A percentile compares a stretch with the other conserved stretches of the same genome.
These are phyloP conservation scores for Melolontha melolontha DNA, from an alignment of 2,888 invertebrate species.

Conservation along the genomic window DNA sequence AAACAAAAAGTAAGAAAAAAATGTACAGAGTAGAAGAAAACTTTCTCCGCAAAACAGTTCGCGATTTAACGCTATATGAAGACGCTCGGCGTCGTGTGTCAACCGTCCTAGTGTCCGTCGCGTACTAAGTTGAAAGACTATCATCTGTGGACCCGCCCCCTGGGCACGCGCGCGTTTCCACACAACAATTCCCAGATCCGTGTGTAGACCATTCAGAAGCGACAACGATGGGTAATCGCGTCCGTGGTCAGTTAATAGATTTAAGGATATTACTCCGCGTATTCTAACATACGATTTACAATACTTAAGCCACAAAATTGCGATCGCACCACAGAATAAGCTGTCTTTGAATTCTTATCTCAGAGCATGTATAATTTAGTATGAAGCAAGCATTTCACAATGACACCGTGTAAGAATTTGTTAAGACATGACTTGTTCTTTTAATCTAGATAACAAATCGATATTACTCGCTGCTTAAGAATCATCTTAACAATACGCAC, in stretches of 20 bases:
- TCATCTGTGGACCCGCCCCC: slow-evolving; percentile 28
- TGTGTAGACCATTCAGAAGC: slow-evolving; percentile 34
- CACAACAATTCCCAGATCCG: slow-evolving; percentile 32
- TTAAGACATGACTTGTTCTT: too few relatives aligned
- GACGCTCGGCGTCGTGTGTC: slow-evolving; percentile 31
- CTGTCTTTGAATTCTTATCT: too few relatives aligned
- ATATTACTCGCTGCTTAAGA: too few relatives aligned
- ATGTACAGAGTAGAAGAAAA: too few relatives aligned
- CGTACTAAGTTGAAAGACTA: slow-evolving; percentile 32
- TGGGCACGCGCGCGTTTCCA: slow-evolving; percentile 33
- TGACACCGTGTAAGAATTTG: too few relatives aligned
- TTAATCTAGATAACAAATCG: too few relatives aligned
- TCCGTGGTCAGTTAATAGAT: slow-evolving; percentile 31
- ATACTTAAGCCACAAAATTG: too few relatives aligned
- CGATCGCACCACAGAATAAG: too few relatives aligned
- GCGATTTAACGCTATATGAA: slow-evolving; percentile 9
- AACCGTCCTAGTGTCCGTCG: slow-evolving; percentile 21
- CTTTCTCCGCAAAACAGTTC: too few relatives aligned
- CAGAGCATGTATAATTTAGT: too few relatives aligned
- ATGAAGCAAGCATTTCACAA: too few relatives aligned
- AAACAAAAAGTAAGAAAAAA: slow-evolving; percentile 2
- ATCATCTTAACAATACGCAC: too few relatives aligned
- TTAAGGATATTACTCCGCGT: slow-evolving; percentile 20
- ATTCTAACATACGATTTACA: neutral
- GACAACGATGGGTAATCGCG: slow-evolving; percentile 24